Conservation (phyloP, 2,888 invertebrate genomes). For the Ennomos fuscantarius region DNA sequence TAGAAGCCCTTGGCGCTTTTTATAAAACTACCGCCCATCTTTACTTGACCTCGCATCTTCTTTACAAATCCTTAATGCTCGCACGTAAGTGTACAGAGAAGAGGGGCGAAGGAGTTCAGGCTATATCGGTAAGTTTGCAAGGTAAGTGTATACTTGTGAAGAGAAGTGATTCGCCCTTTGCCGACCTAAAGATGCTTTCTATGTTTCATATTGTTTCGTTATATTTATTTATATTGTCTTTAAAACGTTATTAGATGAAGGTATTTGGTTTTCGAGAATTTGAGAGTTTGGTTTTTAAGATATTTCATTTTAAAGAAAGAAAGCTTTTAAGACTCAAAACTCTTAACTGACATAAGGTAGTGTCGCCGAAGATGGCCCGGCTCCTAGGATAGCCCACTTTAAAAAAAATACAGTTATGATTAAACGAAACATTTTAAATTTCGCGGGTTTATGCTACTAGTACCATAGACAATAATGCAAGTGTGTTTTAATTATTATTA, state of each 20-base stretch:
- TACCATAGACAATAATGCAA: too few relatives aligned
- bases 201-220: constrained; percentile 42
- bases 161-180: constrained; percentile 49
- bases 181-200: constrained; percentile 49
- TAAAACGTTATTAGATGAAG: constrained; percentile 6
- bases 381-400: too few relatives aligned
- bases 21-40: constrained; percentile 62
- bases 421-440: too few relatives aligned
- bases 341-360: too few relatives aligned
- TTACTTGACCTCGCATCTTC: constrained; percentile 44
- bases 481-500: too few relatives aligned
- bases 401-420: too few relatives aligned
- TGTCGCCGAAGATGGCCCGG: too few relatives aligned
- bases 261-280: background rate
- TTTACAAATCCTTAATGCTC: constrained; percentile 25
- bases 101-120: constrained; percentile 30
- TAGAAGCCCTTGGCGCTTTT: constrained; percentile 71
- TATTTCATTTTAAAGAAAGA: too few relatives aligned
- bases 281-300: background rate
- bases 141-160: constrained; percentile 48
- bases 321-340: too few relatives aligned
- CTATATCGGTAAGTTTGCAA: constrained; percentile 31
- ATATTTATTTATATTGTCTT: constrained; percentile 24
- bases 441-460: too few relatives aligned
- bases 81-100: background rate